These are phyloP conservation scores for Polyploca ridens DNA, from an alignment of 2,888 invertebrate species.

Conservation along the genomic window DNA sequence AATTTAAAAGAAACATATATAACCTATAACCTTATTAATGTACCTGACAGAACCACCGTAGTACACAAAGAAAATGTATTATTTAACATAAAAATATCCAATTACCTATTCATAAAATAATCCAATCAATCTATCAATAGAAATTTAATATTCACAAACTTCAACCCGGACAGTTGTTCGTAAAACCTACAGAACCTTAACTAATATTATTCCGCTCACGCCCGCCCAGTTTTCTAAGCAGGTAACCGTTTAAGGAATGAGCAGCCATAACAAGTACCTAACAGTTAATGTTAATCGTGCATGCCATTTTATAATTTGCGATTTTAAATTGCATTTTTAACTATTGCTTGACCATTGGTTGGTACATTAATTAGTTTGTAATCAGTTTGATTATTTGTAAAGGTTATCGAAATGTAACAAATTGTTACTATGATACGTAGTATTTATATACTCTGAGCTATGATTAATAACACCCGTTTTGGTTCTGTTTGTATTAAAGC, in stretches of 20 bases:
- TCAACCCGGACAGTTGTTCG: not conserved
- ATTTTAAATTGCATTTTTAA: slow-evolving; percentile 17
- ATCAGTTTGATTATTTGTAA: not conserved
- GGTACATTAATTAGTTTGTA: not conserved
- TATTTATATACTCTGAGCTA: no score
- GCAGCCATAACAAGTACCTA: slow-evolving; percentile 35
- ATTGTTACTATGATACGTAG: not conserved
- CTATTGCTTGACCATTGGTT: slow-evolving; percentile 6
- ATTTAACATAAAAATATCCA: not conserved
- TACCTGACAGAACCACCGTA: no score
- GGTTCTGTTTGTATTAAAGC: no score
- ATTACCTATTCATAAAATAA: not conserved
- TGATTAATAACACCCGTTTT: no score
- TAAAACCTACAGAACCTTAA: not conserved
- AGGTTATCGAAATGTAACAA: not conserved
- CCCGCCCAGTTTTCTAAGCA: slow-evolving; percentile 34
- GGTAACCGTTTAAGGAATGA: slow-evolving; percentile 46
- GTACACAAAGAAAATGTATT: no score
- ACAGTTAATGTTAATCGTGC: slow-evolving; percentile 31
- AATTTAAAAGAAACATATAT: no score
- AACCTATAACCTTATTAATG: no score
- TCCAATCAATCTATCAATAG: not conserved
- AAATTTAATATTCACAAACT: not conserved
- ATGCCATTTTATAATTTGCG: slow-evolving; percentile 51
- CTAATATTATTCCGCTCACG: not conserved